Base-by-base conservation (phyloP, 2,797 vertebrate species). In the Coccyzus lansbergi region DNA sequence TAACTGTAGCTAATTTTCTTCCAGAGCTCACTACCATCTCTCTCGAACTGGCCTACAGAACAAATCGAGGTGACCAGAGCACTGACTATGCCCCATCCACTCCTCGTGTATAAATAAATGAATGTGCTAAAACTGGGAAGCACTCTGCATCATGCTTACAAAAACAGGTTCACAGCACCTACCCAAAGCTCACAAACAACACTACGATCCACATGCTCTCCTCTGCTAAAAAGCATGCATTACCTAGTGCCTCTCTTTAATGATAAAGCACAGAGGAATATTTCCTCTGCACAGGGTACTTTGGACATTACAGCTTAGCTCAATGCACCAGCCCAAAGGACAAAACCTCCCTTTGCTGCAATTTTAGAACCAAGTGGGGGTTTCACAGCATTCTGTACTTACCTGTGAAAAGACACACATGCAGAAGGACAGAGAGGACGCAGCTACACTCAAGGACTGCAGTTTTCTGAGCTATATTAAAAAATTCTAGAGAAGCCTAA, bases 251-350 rank as follows among this genome's bases (percentile, higher is more conserved):
- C 15, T 55, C 29, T 36, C 36, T 68, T n/a, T 34, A 70, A 77
- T 36, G 44, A 48, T 5, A n/a, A 46, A 46, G 40, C 20, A 38
- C 21, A 28, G 29, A 76, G 15, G 11, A 2, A 4, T 44, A 38
- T 18, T 67, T 79, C 8, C 26, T 26, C 19, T 12, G 11, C 4
- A 1, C 70, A 72, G 38, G 5, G 55, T 0, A 0, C 38, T 72
- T 60, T 29, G 62, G 70, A 21, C 21, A 33, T 58, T 38, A 62
- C 16, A 62, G 72, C 62, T 68, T 12, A 71, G 64, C 34, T 68
- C 31, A 72, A 2, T 2, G 0, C 0, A 0, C 53, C 15, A 49
- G 44, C n/a, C 31, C 12, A 16, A 1, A 38, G 33, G 33, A n/a
- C 60, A 88, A 62, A 52, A 64, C 25, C 16, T 63, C 49, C 31